Conservation (phyloP, 2,888 invertebrate genomes). For the Stomorhina lunata region DNA sequence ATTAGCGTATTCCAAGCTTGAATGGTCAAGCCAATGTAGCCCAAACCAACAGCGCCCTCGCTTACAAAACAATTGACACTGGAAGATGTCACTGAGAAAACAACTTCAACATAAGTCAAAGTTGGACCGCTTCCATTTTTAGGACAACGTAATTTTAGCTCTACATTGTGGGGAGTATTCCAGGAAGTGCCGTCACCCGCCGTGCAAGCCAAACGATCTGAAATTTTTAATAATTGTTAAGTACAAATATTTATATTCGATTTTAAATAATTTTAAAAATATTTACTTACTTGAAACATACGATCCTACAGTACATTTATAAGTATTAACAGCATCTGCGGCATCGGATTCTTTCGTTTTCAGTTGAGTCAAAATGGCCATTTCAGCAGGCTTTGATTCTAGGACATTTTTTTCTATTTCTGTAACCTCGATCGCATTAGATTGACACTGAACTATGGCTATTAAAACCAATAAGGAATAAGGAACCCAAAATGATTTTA, state of each 20-base stretch:
- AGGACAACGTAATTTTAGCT: constrained; percentile 64
- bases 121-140: constrained; percentile 44
- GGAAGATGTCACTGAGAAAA: constrained; percentile 43
- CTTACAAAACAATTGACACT: constrained; percentile 51
- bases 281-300: constrained; percentile 27
- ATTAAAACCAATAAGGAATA: background rate
- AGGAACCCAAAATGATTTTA: too few relatives aligned
- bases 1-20: constrained; percentile 48
- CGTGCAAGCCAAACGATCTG: constrained; percentile 47
- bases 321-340: constrained; percentile 4
- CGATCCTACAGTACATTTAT: constrained; percentile 50
- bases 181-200: constrained; percentile 45
- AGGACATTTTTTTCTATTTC: background rate
- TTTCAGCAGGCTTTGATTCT: constrained; percentile 14
- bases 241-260: background rate
- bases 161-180: constrained; percentile 51
- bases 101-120: constrained; percentile 54
- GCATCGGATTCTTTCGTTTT: background rate
- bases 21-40: constrained; percentile 54
- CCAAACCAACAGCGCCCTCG: constrained; percentile 54
- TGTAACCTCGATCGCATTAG: background rate
- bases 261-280: background rate
- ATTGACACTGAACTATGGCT: background rate
- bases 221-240: background rate
- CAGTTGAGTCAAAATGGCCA: constrained; percentile 20